A percentile compares a stretch with the other conserved stretches of the same genome.
These are phyloP conservation scores for Falco concolor DNA, from an alignment of 2,797 vertebrate species.

Conservation along the genomic window DNA sequence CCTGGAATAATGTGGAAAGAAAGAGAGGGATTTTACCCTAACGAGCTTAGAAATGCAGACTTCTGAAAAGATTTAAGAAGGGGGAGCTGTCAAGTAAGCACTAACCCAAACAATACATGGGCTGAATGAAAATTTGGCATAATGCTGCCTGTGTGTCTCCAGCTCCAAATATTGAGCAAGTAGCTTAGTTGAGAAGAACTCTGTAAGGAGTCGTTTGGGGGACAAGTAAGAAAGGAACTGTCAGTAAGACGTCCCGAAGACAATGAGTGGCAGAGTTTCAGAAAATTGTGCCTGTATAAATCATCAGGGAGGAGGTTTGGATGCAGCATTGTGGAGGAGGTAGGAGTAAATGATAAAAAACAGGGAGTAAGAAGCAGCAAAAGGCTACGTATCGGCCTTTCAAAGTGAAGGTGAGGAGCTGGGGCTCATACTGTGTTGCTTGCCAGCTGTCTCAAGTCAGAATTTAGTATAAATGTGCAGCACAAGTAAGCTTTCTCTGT, in stretches of 20 bases:
- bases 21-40: not conserved
- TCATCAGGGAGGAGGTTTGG: not conserved
- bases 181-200: not conserved
- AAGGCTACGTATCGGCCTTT: not conserved
- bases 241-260: not conserved
- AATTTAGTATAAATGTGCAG: not conserved
- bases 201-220: slow-evolving; percentile 6
- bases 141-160: not conserved
- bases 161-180: not conserved
- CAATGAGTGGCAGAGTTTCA: slow-evolving; percentile 51
- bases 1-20: not conserved
- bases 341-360: not conserved
- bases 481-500: not conserved
- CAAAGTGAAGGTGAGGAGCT: not conserved
- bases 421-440: accelerated
- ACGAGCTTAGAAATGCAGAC: not conserved
- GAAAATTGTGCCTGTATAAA: slow-evolving; percentile 1
- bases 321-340: not conserved
- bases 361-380: not conserved
- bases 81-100: slow-evolving; percentile 20
- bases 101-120: slow-evolving; percentile 33
- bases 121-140: slow-evolving; percentile 21
- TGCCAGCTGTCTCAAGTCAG: not conserved
- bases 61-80: slow-evolving; percentile 20
- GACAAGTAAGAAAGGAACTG: slow-evolving; percentile 38